phyloP scores from a whole-genome alignment of 2,888 invertebrate species.

The Sarcophaga variegata region DNA sequence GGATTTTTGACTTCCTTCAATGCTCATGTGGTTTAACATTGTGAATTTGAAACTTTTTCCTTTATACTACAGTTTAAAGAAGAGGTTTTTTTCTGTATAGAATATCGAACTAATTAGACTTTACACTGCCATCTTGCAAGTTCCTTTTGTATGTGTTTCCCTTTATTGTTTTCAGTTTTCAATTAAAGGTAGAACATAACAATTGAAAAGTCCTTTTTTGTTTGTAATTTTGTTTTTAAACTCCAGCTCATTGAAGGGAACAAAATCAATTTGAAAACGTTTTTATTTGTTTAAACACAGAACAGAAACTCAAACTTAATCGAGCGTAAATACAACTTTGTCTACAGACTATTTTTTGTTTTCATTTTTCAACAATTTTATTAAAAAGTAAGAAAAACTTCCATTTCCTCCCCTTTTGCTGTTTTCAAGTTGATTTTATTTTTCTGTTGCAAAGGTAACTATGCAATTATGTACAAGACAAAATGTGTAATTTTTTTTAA shows the following conservation, averaged over 20 bases:
- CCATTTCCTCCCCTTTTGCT: not conserved
- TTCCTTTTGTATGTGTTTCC: not conserved
- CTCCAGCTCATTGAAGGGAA: constrained; percentile 16
- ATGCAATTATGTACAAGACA: constrained; percentile 45
- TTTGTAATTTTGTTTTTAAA: constrained; percentile 21
- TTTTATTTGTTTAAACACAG: constrained; percentile 40
- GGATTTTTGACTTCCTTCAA: no score
- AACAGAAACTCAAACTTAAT: constrained; percentile 47
- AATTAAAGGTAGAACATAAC: constrained; percentile 53
- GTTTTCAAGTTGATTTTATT: not conserved
- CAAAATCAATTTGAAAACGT: constrained; percentile 55
- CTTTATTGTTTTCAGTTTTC: constrained; percentile 44
- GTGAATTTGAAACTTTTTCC: no score
- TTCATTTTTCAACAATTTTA: not conserved
- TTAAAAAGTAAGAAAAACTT: not conserved
- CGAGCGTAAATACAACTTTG: constrained; percentile 65
- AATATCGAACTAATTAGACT: constrained; percentile 21
- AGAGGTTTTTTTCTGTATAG: not conserved
- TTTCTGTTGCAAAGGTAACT: not conserved
- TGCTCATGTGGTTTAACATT: no score
- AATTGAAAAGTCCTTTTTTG: constrained; percentile 34
- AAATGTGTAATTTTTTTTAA: constrained; percentile 47
- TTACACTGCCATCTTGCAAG: not conserved
- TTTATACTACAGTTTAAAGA: no score
- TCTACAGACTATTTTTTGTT: constrained; percentile 33